Percentiles rank a stretch among this genome's conserved stretches.
These are phyloP conservation scores for Sebastes itinus DNA, from an alignment of 2,797 vertebrate genomes.

Conservation along the genomic window DNA sequence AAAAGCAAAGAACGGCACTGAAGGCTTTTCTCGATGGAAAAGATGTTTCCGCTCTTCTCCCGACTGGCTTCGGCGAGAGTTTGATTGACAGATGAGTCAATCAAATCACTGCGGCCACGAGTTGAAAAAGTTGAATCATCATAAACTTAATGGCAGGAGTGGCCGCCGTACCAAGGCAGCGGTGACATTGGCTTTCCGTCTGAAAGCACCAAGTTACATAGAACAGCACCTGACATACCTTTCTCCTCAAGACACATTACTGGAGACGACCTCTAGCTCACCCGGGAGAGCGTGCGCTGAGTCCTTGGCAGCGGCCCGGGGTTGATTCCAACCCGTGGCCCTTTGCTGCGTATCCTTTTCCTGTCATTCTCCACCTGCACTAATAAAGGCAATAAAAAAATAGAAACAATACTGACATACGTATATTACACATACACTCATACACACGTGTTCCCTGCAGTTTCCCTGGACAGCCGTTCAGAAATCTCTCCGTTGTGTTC, in stretches of 20 bases:
- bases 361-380: no score
- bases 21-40: no score
- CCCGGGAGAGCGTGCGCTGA: no score
- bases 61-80: no score
- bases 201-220: background rate
- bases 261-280: background rate
- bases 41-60: no score
- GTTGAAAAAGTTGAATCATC: background rate
- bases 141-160: background rate
- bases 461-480: slow-evolving; percentile 17
- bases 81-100: no score
- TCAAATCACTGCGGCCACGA: background rate
- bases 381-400: no score
- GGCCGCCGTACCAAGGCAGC: background rate
- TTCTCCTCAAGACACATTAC: background rate
- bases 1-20: rapidly evolving
- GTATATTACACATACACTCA: background rate
- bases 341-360: no score
- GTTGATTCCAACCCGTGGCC: no score
- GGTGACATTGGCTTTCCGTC: background rate
- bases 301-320: no score
- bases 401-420: background rate
- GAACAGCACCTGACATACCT: background rate
- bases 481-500: slow-evolving; percentile 23
- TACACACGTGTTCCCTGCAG: background rate